phyloP scores from a whole-genome alignment of 2,797 vertebrate genomes.

The Streptopelia turtur region DNA sequence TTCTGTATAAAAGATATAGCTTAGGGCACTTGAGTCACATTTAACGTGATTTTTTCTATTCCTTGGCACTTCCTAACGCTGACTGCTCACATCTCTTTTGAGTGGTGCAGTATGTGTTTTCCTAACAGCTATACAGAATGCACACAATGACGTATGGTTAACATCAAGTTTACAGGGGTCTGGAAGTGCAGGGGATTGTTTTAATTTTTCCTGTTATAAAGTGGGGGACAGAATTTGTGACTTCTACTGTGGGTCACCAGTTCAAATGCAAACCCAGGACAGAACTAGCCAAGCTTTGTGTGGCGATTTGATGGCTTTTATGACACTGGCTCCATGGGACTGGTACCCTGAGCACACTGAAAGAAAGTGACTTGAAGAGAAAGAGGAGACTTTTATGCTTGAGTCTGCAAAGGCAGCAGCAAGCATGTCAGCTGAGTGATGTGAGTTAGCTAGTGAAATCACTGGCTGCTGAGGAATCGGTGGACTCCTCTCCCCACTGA shows the following conservation, averaged over 20 bases:
- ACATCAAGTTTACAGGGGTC: conserved; percentile 22
- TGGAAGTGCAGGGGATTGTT: background rate
- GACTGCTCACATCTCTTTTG: background rate
- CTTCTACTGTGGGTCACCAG: background rate
- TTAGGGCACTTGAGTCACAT: background rate
- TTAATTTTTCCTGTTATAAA: background rate
- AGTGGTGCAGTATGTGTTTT: background rate
- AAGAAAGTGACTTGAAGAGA: accelerated
- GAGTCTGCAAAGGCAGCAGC: background rate
- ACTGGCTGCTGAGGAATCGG: background rate
- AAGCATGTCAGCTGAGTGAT: background rate
- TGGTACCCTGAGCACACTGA: accelerated
- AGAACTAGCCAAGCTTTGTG: background rate
- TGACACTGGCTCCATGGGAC: background rate
- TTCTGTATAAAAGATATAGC: background rate
- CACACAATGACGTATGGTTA: background rate
- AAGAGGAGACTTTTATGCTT: background rate
- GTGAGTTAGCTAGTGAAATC: background rate
- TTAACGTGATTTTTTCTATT: background rate
- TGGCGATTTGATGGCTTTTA: background rate
- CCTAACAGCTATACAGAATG: background rate
- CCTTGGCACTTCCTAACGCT: background rate
- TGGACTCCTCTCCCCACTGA: accelerated
- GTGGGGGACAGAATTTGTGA: background rate
- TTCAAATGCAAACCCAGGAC: conserved; percentile 33